Evolutionary conservation across 23 tunicate species (phyloP).

Genomic region (Botrylloides violaceus): DNA sequence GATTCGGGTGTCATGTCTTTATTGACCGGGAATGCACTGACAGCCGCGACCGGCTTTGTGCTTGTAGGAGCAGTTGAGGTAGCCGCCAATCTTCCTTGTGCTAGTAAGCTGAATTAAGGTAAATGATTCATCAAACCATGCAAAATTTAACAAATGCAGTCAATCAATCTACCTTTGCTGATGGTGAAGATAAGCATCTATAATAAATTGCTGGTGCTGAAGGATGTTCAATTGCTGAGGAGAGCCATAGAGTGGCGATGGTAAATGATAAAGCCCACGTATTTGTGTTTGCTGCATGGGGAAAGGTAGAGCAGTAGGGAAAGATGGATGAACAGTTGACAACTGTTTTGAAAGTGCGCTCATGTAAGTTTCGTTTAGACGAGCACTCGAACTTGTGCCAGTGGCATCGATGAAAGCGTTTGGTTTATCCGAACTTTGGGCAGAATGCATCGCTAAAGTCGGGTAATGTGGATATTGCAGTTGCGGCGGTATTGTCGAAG

Average conservation of each 20-base stretch:
- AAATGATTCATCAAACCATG: background rate
- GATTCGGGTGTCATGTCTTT: no score
- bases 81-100: background rate
- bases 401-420: background rate
- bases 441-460: background rate
- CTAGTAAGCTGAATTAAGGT: background rate
- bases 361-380: no score
- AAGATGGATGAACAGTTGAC: background rate
- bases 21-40: slow-evolving; percentile 13
- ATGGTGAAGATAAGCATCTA: background rate
- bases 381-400: no score
- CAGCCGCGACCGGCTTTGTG: slow-evolving; percentile 21
- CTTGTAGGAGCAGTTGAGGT: background rate
- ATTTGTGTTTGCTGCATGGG: slow-evolving; percentile 2
- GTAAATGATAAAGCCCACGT: background rate
- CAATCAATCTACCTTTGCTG: slow-evolving; percentile 11
- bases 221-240: slow-evolving; percentile 4
- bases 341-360: background rate
- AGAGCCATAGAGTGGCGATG: background rate
- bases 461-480: background rate
- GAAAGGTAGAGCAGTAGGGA: background rate
- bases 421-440: background rate
- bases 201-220: background rate
- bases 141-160: background rate
- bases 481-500: background rate